phyloP scores from a whole-genome alignment of 2,888 invertebrate species.

The Orthosia cruda region DNA sequence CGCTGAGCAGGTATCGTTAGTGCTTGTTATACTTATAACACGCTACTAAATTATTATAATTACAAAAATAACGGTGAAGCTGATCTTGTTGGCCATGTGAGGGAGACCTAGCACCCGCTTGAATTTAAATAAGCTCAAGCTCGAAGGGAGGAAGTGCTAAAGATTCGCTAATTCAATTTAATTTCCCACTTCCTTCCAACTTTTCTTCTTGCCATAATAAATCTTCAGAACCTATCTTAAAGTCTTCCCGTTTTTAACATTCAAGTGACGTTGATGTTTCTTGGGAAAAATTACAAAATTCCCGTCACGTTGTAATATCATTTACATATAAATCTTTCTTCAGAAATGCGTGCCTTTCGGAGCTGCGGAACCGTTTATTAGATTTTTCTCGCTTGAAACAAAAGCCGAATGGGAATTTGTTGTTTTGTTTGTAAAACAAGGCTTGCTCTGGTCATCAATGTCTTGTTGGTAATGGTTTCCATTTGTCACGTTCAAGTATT shows the following conservation, averaged over 20 bases:
- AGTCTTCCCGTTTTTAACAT: constrained; percentile 46
- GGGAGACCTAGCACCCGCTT: not conserved
- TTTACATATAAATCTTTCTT: constrained; percentile 67
- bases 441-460: not conserved
- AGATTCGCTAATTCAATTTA: constrained; percentile 35
- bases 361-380: constrained; percentile 44
- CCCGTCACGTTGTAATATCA: constrained; percentile 65
- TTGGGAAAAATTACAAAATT: constrained; percentile 54
- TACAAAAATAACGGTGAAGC: not conserved
- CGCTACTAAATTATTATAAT: not conserved
- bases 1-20: constrained; percentile 1
- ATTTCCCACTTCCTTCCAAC: constrained; percentile 32
- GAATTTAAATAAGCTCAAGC: constrained; percentile 6
- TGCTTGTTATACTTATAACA: constrained; percentile 16
- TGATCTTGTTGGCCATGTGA: not conserved
- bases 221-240: constrained; percentile 38
- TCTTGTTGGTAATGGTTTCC: constrained; percentile 22
- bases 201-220: constrained; percentile 39
- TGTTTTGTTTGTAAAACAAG: constrained; percentile 26
- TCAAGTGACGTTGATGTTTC: constrained; percentile 53
- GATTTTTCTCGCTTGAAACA: constrained; percentile 44
- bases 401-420: constrained; percentile 35
- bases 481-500: constrained; percentile 17
- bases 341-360: constrained; percentile 56
- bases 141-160: not conserved